Evolutionary conservation across 2,113 vertebrate genomes (phyloP), one percentile per base, ranked within the genome.

Genomic region (Budorcas taxicolor): DNA sequence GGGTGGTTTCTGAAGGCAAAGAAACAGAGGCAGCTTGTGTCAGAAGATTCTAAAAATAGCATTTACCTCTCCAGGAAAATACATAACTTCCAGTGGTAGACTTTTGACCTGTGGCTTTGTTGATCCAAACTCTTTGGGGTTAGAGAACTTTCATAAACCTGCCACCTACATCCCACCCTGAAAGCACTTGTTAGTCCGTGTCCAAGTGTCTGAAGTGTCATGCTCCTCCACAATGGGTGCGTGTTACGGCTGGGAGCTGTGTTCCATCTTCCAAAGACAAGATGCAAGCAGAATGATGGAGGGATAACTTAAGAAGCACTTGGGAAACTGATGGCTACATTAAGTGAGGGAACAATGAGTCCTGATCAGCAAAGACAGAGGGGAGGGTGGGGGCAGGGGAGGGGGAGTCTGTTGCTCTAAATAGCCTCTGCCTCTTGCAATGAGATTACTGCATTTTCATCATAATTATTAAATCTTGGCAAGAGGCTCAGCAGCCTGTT

Each of bases 131-230:
- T 82, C 90, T 90, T 29, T 12, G 31, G 58, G 55, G 19, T 92
- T 98, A 91, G 87, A 98, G 95, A 94, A 50, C 94, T 96, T 98
- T 93, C 90, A 40, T 94, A 96, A 96, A 36, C 82, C 91, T 45
- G 40, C 80, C 3, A 3, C 88, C 17, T 97, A 71, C 60, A 82
- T 85, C 91, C 1, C 96, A 90, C 93, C 96, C 98, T 96, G 88
- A 97, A 82, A 97, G 97, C 87, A 97, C 55, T 94, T 95, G 80
- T 50, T 93, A 33, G 91, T 85, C 0, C 67, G 0, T 27, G 3
- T 31, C 64, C 82, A 71, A 86, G 94, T 91, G 95, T 97, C 95
- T 98, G 31, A 81, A 98, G 96, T 95, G 97, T 84, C 97, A 88
- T 57, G 52, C 1, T 88, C 96, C 23, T 90, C 64, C 76, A 94